Evolutionary conservation across 2,797 vertebrate species (phyloP).

Genomic region (Sebastes steindachneri): DNA sequence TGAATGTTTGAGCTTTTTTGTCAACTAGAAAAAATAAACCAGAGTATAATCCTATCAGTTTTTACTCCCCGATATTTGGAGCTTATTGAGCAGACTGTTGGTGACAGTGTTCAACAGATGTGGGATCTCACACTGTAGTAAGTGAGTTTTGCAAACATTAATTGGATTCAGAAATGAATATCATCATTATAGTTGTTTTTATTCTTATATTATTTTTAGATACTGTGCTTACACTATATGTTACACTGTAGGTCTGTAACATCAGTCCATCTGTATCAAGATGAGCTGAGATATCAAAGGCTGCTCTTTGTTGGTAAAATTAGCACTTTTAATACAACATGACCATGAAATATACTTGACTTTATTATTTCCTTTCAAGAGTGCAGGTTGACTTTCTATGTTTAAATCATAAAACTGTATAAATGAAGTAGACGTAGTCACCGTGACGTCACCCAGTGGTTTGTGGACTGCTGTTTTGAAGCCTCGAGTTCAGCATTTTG

Average conservation of each 20-base stretch:
- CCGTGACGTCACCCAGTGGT: too few species aligned
- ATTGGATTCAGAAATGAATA: background rate
- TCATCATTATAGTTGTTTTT: background rate
- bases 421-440: fast-evolving
- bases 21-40: too few species aligned
- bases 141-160: background rate
- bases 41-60: background rate
- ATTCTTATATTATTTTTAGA: background rate
- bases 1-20: background rate
- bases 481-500: too few species aligned
- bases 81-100: background rate
- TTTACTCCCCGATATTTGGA: background rate
- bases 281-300: background rate
- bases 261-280: background rate
- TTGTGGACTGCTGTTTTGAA: too few species aligned
- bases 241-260: background rate
- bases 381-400: background rate
- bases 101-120: background rate
- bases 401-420: too few species aligned
- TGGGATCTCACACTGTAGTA: background rate
- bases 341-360: background rate
- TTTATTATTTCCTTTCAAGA: background rate
- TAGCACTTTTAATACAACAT: background rate
- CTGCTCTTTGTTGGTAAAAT: background rate
- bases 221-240: background rate